Percentiles rank a stretch among this genome's conserved stretches.
These are phyloP conservation scores for Dryocosmus kuriphilus DNA, from an alignment of 2,888 invertebrate genomes.

Conservation along the genomic window DNA sequence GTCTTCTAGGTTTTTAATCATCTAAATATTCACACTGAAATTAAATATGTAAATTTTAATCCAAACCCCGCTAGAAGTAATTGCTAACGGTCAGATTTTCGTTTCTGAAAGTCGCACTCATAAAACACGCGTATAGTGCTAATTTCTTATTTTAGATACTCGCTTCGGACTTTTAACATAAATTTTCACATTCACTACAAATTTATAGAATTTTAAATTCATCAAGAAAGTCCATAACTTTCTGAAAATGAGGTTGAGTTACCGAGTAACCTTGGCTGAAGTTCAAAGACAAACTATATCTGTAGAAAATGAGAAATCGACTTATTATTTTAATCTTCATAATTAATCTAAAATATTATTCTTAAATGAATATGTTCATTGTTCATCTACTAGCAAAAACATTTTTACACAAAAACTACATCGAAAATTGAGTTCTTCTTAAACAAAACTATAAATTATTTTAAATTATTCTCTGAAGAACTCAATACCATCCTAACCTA, in stretches of 20 bases:
- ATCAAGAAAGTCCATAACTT: slow-evolving; percentile 2
- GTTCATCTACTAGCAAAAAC: not conserved
- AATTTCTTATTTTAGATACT: slow-evolving; percentile 27
- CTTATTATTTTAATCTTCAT: not conserved
- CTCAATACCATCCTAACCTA: not conserved
- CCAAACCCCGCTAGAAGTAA: not conserved
- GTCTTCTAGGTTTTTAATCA: not conserved
- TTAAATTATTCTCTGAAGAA: not conserved
- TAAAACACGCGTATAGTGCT: not conserved
- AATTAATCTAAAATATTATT: not conserved
- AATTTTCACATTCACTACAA: not conserved
- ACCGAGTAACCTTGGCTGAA: not conserved
- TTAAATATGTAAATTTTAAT: slow-evolving; percentile 7
- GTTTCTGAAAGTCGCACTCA: not conserved
- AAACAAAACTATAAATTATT: not conserved
- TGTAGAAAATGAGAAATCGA: too few species aligned
- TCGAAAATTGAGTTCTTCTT: not conserved
- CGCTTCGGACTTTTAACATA: slow-evolving; percentile 11
- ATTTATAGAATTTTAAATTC: not conserved
- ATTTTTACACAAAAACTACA: not conserved
- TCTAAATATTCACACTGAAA: not conserved
- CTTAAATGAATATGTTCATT: not conserved
- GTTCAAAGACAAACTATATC: not conserved
- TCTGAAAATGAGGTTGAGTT: not conserved
- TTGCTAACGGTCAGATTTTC: slow-evolving; percentile 10